Evolutionary conservation across 2,113 vertebrate species (phyloP), one percentile per base, ranked within the genome.

Genomic region (Salvator merianae): DNA sequence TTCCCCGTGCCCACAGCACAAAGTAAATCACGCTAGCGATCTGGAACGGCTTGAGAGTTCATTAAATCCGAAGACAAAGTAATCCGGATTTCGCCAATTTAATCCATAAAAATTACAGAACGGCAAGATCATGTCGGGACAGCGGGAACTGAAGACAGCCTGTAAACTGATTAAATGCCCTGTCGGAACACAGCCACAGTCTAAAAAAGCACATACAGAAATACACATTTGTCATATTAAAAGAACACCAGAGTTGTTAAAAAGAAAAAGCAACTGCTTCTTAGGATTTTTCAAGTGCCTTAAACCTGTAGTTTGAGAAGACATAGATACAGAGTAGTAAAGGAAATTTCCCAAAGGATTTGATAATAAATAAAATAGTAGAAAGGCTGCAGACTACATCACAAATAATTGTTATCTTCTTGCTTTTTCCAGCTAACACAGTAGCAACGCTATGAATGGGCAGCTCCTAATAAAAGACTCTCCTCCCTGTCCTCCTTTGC

Each of bases 391-490:
- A 80, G 84, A 89, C 40, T 74, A 74, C 53, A 43, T 14, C 50
- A 12, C 9, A 82, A 63, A 18, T 88, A 88, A 80, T 50, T 65
- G 47, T 85, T 85, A 65, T 62, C 71, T 79, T 83, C 81, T 69
- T 7, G 0, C 20, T 85, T 59, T 63, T 91, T 87, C 76, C 40
- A 71, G 43, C 24, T 86, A 85, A 74, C 38, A 38, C 0, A 0
- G 1, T 71, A 76, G 32, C 59, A 87, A 87, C 82, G 10, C 83
- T 80, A 78, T 2, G 32, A 79, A 78, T 63, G 81, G 50, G 36
- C 69, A 85, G 83, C 82, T 83, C 66, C 79, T 59, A 78, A 68
- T 76, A 75, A 84, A 30, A 84, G 66, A 10, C 65, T 90, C 82
- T 92, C 84, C 71, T 26, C 86, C 65, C 30, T 5, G 7, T 86